Evolutionary conservation across 1,140 invertebrate genomes (phyloP), one percentile per base, ranked within the genome.

Genomic region (Zaprionus lachaisei): DNA sequence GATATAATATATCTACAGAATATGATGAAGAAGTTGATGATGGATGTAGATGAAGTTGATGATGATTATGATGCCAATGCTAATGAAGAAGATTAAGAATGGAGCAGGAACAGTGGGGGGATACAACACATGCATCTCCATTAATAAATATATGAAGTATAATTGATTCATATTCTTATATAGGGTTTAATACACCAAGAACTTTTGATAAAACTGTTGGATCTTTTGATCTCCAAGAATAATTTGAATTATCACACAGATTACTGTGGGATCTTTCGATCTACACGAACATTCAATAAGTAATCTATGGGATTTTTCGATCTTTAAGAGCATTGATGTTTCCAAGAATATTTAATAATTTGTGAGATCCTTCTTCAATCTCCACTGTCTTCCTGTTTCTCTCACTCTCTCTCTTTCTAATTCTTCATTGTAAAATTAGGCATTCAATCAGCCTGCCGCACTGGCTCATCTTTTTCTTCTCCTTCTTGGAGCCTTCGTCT

Each of bases 141-240:
- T 70, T 57, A 72, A 72, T 77, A 67, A 72, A 72, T 67, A 72
- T 55, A 77, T 71, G 68, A 71, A 72, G 58, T 64, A 72, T 72
- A 72, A 49, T 22, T 26, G 7, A 24, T 24, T 24, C 51, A 54
- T 26, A 74, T 47, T 17, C n/a, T 3, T 17, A 9, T 47, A 20
- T 17, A 15, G 31, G 31, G 9, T 11, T n/a, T 11, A 44, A 44
- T 44, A 17, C 41, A 44, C n/a, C 41, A 9, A 44, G 5, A 17
- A 7, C n/a, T 17, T 9, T 3, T n/a, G n/a, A 44, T 17, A 44
- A 6, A 44, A 44, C 6, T 17, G n/a, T 17, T 47, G n/a, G 41
- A 47, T 34, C 31, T 34, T 11, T 34, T 11, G 31, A 34, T 34
- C 31, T 11, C 11, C 31, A 34, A 34, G 9, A 34, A 34, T 11